Percentiles rank a stretch among this genome's conserved stretches.
Evolutionary conservation across 2,797 vertebrate genomes (phyloP).

Genomic region (Micrastur ruficollis): DNA sequence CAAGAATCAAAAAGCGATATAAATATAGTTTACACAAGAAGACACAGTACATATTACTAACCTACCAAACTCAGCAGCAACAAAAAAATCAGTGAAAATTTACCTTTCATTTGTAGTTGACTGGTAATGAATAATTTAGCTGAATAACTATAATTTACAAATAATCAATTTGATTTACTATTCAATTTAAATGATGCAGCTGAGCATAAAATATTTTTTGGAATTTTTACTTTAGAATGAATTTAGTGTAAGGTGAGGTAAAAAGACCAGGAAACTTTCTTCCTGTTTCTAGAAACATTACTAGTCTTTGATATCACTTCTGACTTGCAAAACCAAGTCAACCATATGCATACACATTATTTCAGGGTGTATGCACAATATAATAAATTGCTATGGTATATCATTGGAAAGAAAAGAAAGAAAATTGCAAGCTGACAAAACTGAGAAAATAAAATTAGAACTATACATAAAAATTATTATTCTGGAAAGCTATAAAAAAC

Average conservation of each 20-base stretch:
- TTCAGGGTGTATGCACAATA: not conserved
- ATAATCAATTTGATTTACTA: constrained; percentile 7
- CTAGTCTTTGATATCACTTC: not conserved
- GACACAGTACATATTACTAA: not conserved
- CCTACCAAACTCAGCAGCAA: not conserved
- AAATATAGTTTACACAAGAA: not conserved
- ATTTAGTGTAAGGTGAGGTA: not conserved
- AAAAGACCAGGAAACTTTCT: not conserved
- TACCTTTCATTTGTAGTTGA: not conserved
- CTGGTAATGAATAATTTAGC: not conserved
- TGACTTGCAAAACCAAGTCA: not conserved
- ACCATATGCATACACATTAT: not conserved
- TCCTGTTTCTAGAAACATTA: not conserved
- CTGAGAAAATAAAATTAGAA: not conserved
- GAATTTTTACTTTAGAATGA: not conserved
- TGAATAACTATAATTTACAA: not conserved
- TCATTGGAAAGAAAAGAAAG: not conserved
- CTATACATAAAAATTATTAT: not conserved
- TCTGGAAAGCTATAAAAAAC: not conserved
- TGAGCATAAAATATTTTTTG: not conserved
- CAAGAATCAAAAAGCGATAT: not conserved
- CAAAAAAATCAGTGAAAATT: not conserved
- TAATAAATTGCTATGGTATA: not conserved
- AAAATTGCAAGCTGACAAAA: not conserved
- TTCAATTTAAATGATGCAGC: not conserved